phyloP scores from a whole-genome alignment of 2,888 invertebrate genomes.

The Drosophila engyochracea region DNA sequence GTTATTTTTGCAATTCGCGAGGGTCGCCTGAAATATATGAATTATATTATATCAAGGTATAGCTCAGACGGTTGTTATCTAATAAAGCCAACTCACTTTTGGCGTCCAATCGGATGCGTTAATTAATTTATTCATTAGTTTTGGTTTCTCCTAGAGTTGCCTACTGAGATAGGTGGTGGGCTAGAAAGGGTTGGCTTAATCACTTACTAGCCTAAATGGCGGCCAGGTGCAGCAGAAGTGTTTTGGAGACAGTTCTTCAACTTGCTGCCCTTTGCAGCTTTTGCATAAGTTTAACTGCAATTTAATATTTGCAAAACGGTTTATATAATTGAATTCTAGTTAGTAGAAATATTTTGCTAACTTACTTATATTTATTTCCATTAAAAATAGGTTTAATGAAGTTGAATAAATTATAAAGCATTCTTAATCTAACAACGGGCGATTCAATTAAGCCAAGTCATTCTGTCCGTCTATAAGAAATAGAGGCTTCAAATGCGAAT shows the following conservation, averaged over 20 bases:
- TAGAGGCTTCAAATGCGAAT: not conserved
- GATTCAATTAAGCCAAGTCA: not conserved
- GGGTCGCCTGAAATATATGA: constrained; percentile 31
- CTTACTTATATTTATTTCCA: not conserved
- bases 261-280: not conserved
- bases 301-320: not conserved
- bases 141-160: no score
- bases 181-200: not conserved
- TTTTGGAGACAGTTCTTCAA: not conserved
- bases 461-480: not conserved
- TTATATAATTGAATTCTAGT: not conserved
- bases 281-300: not conserved
- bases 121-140: not conserved
- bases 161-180: not conserved
- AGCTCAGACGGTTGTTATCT: not conserved
- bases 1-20: constrained; percentile 27
- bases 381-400: not conserved
- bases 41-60: not conserved
- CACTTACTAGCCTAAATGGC: not conserved
- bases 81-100: not conserved
- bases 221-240: not conserved
- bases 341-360: not conserved
- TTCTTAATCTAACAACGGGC: not conserved
- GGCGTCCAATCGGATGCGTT: not conserved
- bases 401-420: not conserved